Percentiles rank a stretch among this genome's conserved stretches.
phyloP scores from a whole-genome alignment of 2,113 vertebrate genomes.

The Thalassoma bifasciatum region DNA sequence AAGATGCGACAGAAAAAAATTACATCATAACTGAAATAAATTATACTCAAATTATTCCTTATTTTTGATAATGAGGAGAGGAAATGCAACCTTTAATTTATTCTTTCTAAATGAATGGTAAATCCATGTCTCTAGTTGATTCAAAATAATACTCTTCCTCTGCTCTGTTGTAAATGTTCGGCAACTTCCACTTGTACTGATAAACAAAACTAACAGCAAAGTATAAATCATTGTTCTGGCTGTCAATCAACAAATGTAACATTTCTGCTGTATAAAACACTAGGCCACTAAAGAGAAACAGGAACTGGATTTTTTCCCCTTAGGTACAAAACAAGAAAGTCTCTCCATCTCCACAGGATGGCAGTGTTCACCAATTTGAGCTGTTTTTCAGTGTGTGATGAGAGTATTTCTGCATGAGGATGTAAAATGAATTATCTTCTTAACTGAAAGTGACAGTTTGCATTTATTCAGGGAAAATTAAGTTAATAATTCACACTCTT shows the following conservation, averaged over 20 bases:
- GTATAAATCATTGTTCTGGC: accelerated
- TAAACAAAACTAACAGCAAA: not conserved
- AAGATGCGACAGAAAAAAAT: no score
- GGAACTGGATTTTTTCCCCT: not conserved
- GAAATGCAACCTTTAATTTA: not conserved
- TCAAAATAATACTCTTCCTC: not conserved
- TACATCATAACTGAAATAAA: not conserved
- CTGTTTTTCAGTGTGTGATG: not conserved
- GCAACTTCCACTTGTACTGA: slow-evolving; percentile 3
- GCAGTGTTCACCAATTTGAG: slow-evolving; percentile 26
- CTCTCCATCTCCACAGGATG: slow-evolving; percentile 57
- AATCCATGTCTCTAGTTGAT: not conserved
- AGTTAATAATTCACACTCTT: no score
- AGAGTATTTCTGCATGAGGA: not conserved
- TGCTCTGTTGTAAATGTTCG: not conserved
- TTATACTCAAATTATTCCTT: no score
- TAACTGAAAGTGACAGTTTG: no score
- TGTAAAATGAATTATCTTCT: not conserved
- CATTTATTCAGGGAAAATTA: not conserved
- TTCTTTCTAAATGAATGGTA: not conserved
- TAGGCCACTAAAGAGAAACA: not conserved
- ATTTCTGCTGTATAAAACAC: not conserved
- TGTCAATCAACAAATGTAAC: not conserved
- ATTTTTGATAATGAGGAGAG: no score
- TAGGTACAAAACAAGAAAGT: not conserved